Evolutionary conservation across 2,797 vertebrate genomes (phyloP).

Genomic region (Cichlasoma orientale): DNA sequence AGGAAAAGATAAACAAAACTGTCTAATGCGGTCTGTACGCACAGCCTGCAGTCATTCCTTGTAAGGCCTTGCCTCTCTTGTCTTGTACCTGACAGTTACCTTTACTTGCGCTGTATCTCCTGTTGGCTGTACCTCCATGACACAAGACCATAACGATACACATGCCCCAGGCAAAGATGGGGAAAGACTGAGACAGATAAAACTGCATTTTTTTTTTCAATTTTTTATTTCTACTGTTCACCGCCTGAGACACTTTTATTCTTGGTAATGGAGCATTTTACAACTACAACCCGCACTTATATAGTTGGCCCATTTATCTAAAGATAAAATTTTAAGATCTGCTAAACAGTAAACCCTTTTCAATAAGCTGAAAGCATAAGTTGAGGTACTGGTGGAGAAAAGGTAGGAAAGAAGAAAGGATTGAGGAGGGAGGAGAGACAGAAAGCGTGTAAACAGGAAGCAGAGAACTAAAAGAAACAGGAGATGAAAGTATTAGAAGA

Average conservation of each 20-base stretch:
- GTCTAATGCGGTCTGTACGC: constrained; percentile 9
- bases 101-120: constrained; percentile 36
- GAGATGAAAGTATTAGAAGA: neutral
- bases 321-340: constrained; percentile 41
- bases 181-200: constrained; percentile 23
- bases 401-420: neutral
- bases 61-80: constrained; percentile 16
- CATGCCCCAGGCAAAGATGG: constrained; percentile 49
- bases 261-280: constrained; percentile 54
- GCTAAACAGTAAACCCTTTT: constrained; percentile 12
- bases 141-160: constrained; percentile 34
- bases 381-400: neutral
- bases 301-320: constrained; percentile 2
- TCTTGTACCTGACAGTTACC: constrained; percentile 38
- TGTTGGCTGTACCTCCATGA: constrained; percentile 42
- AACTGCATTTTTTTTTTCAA: neutral
- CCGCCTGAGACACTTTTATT: constrained; percentile 19
- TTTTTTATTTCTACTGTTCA: neutral
- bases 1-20: constrained; percentile 9
- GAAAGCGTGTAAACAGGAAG: neutral
- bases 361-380: neutral
- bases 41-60: constrained; percentile 56
- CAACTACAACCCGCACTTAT: constrained; percentile 1
- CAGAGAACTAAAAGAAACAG: neutral
- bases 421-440: neutral